Conservation (phyloP, 2,113 vertebrate species). For the Plotosus lineatus region DNA sequence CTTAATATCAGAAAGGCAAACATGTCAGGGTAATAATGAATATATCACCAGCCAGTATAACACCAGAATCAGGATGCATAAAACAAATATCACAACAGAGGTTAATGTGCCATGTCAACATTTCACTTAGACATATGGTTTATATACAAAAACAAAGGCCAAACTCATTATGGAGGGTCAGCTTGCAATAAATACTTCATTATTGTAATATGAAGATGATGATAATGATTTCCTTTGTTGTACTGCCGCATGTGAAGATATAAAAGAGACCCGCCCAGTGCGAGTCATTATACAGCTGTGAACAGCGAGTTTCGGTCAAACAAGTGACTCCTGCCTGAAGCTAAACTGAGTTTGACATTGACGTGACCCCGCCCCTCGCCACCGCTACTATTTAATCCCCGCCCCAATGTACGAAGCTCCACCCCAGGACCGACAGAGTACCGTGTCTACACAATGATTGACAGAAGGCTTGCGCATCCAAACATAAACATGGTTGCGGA, state of each 20-base stretch:
- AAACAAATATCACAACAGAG: too few relatives aligned
- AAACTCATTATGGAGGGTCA: too few relatives aligned
- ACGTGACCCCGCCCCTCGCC: background rate
- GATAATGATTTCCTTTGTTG: background rate
- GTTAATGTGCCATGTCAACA: too few relatives aligned
- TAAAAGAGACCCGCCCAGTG: background rate
- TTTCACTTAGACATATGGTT: too few relatives aligned
- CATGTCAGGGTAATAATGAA: too few relatives aligned
- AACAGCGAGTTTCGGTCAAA: conserved; percentile 8
- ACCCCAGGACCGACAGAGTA: background rate
- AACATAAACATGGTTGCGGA: background rate
- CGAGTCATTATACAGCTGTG: conserved; percentile 54
- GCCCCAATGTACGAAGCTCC: too few relatives aligned
- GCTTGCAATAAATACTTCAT: background rate
- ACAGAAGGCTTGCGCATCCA: background rate
- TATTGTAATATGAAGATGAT: too few relatives aligned
- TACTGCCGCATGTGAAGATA: background rate
- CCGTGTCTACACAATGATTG: background rate
- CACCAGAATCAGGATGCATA: too few relatives aligned
- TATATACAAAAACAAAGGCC: too few relatives aligned
- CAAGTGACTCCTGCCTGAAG: background rate
- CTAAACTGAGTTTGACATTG: too few relatives aligned
- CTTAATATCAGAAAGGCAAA: too few relatives aligned
- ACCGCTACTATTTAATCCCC: background rate
- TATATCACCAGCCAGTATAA: too few relatives aligned